phyloP scores from a whole-genome alignment of 1,140 invertebrate genomes.

The Drosophila pectinifera region DNA sequence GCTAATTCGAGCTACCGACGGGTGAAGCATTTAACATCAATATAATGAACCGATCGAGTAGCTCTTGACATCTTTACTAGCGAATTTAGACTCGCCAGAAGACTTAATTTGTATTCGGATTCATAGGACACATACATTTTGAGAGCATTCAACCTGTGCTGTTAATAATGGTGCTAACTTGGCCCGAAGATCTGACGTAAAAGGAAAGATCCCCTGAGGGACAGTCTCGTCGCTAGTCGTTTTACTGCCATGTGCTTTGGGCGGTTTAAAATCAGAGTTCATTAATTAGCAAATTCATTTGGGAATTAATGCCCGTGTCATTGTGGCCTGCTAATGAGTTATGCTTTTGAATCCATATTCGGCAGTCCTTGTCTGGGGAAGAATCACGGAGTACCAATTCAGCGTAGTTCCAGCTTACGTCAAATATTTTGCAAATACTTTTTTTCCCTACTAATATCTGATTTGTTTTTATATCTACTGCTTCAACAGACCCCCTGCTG shows the following conservation, averaged over 20 bases:
- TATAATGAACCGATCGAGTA: conserved; percentile 55
- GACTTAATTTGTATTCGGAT: conserved; percentile 55
- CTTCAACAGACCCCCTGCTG: conserved; percentile 92
- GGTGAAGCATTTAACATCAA: conserved; percentile 54
- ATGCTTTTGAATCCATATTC: conserved; percentile 11
- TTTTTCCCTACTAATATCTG: conserved; percentile 13
- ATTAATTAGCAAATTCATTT: conserved; percentile 53
- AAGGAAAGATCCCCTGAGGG: conserved; percentile 19
- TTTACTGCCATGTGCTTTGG: conserved; percentile 5
- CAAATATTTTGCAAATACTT: not conserved
- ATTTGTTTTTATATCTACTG: conserved; percentile 33
- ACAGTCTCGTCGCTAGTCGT: conserved; percentile 18
- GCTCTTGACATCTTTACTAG: conserved; percentile 21
- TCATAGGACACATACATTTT: conserved; percentile 33
- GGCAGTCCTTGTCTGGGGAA: conserved; percentile 27
- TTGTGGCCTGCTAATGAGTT: conserved; percentile 37
- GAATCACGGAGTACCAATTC: not conserved
- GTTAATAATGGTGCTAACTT: conserved; percentile 64
- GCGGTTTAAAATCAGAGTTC: conserved; percentile 30
- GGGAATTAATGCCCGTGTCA: conserved; percentile 7
- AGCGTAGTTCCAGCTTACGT: not conserved
- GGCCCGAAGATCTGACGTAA: conserved; percentile 4
- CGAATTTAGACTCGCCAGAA: conserved; percentile 31
- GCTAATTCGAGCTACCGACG: conserved; percentile 19
- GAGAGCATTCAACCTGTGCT: conserved; percentile 21